phyloP scores from a whole-genome alignment of 2,797 vertebrate genomes.

The Lagocephalus sceleratus region DNA sequence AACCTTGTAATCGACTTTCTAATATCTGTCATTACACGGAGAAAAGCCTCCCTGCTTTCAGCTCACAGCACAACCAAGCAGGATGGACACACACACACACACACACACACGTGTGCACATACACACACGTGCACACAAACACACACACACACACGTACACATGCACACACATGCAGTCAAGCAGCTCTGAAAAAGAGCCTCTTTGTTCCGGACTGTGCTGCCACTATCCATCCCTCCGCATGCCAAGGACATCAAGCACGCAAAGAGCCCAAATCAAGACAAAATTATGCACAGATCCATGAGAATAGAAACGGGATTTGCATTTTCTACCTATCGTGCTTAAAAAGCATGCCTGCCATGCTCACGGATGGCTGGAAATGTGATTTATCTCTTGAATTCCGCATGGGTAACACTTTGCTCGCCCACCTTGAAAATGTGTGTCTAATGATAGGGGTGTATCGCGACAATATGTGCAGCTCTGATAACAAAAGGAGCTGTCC shows the following conservation, averaged over 20 bases:
- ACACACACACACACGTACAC: slow-evolving; percentile 23
- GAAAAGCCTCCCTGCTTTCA: slow-evolving; percentile 48
- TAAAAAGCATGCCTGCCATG: slow-evolving; percentile 32
- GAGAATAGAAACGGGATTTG: slow-evolving; percentile 34
- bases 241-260: slow-evolving; percentile 48
- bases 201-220: slow-evolving; percentile 52
- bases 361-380: slow-evolving; percentile 13
- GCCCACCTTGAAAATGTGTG: slow-evolving; percentile 47
- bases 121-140: neutral
- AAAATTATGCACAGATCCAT: slow-evolving; percentile 52
- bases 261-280: slow-evolving; percentile 47
- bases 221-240: slow-evolving; percentile 35
- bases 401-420: slow-evolving; percentile 30
- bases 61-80: slow-evolving; percentile 41
- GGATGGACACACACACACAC: neutral
- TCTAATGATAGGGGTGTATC: slow-evolving; percentile 53
- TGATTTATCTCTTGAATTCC: slow-evolving; percentile 54
- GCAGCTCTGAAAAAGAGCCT: slow-evolving; percentile 27
- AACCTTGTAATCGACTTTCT: slow-evolving; percentile 65
- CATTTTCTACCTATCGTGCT: slow-evolving; percentile 38
- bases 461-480: slow-evolving; percentile 49
- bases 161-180: slow-evolving; percentile 31
- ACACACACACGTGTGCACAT: neutral
- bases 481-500: slow-evolving; percentile 59
- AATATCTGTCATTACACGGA: slow-evolving; percentile 67